Evolutionary conservation across 2,797 vertebrate species (phyloP).

Genomic region (Brachymystax lenok): DNA sequence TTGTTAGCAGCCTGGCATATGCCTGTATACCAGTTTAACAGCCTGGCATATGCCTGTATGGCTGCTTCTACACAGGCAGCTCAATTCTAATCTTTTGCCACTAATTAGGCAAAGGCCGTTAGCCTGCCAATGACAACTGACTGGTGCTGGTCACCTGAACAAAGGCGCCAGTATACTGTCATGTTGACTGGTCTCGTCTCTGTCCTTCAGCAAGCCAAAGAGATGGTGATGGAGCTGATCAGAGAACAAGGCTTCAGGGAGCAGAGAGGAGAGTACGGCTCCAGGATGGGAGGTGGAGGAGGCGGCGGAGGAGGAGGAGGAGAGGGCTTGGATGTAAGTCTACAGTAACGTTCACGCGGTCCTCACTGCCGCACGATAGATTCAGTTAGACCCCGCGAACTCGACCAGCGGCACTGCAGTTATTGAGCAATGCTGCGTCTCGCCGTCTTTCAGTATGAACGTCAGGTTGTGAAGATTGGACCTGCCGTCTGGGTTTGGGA

Average conservation of each 20-base stretch:
- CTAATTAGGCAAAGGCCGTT: too few species aligned
- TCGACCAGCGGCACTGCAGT: too few species aligned
- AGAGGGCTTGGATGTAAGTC: slow-evolving; percentile 89
- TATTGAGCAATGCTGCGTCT: too few species aligned
- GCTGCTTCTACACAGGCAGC: too few species aligned
- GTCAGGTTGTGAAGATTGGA: too few species aligned
- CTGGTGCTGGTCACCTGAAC: background rate
- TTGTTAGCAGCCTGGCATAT: too few species aligned
- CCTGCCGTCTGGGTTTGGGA: too few species aligned
- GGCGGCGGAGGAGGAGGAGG: slow-evolving; percentile 68
- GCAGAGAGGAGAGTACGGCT: slow-evolving; percentile 95
- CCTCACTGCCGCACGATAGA: background rate
- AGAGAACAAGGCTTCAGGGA: slow-evolving; percentile 98
- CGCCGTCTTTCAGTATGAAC: too few species aligned
- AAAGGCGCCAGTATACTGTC: background rate
- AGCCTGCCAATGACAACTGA: background rate
- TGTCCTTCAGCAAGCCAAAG: slow-evolving; percentile 93
- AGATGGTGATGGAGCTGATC: slow-evolving; percentile 99
- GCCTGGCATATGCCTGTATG: too few species aligned
- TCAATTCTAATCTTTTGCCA: too few species aligned
- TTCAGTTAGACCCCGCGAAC: background rate
- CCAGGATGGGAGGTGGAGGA: slow-evolving; percentile 86
- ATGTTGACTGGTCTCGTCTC: slow-evolving; percentile 18
- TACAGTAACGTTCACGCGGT: background rate
- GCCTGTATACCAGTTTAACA: too few species aligned